Conservation (phyloP, 2,113 vertebrate genomes). For the Orycteropus afer region DNA sequence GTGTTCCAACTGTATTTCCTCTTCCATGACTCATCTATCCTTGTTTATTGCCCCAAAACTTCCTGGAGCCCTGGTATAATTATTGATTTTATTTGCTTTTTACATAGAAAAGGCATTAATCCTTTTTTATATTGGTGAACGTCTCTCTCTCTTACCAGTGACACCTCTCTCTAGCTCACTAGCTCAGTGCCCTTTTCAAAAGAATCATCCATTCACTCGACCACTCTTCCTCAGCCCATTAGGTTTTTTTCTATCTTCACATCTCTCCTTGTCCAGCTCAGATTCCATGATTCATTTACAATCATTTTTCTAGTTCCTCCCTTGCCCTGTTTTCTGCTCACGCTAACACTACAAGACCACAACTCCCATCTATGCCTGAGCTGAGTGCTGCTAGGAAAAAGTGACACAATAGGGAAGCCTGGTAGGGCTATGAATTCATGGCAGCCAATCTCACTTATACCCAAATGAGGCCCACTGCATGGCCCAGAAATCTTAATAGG, state of each 20-base stretch:
- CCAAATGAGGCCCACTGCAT: not conserved
- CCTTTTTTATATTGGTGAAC: not conserved
- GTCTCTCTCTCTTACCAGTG: not conserved
- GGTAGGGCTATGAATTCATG: not conserved
- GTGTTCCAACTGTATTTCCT: not conserved
- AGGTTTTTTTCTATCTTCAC: not conserved
- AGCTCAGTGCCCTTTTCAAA: not conserved
- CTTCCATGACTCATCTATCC: not conserved
- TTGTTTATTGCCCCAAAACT: not conserved
- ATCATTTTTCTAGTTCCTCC: not conserved
- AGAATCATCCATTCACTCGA: not conserved
- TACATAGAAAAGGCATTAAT: not conserved
- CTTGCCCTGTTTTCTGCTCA: not conserved
- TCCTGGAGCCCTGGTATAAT: not conserved
- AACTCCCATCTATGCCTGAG: not conserved
- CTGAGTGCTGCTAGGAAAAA: not conserved
- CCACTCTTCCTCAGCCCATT: not conserved
- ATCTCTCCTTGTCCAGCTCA: not conserved
- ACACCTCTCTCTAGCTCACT: not conserved
- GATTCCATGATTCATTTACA: not conserved
- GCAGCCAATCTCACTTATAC: not conserved
- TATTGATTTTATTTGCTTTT: constrained; percentile 30
- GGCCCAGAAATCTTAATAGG: not conserved
- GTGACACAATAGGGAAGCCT: not conserved
- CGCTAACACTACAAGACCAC: not conserved